These are phyloP conservation scores for Xenopus laevis DNA, from an alignment of 2,113 vertebrate species.

Conservation along the genomic window DNA sequence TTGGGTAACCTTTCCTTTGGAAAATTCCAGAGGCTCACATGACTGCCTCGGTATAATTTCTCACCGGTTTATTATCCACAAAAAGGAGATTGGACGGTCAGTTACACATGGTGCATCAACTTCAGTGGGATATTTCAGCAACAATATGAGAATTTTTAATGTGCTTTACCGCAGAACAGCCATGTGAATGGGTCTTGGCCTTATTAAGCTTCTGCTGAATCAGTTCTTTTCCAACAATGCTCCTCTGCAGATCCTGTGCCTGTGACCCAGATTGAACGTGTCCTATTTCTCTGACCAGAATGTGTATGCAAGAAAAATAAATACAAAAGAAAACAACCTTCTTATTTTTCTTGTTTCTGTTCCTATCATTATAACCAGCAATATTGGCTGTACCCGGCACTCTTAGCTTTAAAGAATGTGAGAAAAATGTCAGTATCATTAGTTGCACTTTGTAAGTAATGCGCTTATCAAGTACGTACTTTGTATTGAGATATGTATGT, in stretches of 20 bases:
- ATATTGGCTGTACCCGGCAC: not conserved
- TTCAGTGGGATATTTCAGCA: too few relatives aligned
- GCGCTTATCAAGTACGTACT: constrained; percentile 33
- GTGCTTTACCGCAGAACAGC: not conserved
- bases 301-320: not conserved
- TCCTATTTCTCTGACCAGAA: constrained; percentile 21
- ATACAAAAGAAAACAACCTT: not conserved
- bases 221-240: constrained; percentile 29
- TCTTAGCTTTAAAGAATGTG: not conserved
- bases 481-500: constrained; percentile 36
- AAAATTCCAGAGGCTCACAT: too few relatives aligned
- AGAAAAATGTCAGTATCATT: constrained; percentile 26
- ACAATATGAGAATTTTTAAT: constrained; percentile 10
- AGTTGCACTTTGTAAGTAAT: constrained; percentile 16
- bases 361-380: constrained; percentile 8
- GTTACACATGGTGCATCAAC: too few relatives aligned
- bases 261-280: constrained; percentile 32
- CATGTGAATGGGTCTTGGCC: not conserved
- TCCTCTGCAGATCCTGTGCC: constrained; percentile 7
- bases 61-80: too few relatives aligned
- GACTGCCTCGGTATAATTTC: too few relatives aligned
- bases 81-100: not conserved
- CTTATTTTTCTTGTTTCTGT: constrained; percentile 1
- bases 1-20: too few relatives aligned
- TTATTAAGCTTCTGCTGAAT: constrained; percentile 32